These are phyloP conservation scores for Bombus cullumanus DNA, from an alignment of 1,140 invertebrate species.

Conservation along the genomic window DNA sequence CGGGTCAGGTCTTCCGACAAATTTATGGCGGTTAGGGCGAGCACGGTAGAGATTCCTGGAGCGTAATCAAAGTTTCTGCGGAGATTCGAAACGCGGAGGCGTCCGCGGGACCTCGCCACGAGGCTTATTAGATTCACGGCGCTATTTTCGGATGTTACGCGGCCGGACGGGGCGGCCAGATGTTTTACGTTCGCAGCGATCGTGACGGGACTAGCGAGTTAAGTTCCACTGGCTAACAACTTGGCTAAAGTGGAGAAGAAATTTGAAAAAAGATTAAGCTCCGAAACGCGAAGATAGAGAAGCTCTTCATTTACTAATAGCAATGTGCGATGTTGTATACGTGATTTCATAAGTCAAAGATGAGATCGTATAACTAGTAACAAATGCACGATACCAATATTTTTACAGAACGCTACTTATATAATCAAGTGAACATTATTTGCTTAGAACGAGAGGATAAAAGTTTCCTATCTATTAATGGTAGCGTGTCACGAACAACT, in stretches of 20 bases:
- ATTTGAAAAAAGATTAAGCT: background rate
- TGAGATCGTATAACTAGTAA: no score
- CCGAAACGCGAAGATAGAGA: background rate
- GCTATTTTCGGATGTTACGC: conserved; percentile 47
- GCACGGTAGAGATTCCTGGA: background rate
- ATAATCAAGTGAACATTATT: no score
- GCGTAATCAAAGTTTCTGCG: conserved; percentile 28
- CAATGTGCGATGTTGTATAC: background rate
- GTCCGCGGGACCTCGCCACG: background rate
- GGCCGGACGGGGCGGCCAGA: conserved; percentile 33
- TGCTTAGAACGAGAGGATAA: no score
- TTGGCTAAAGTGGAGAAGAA: no score
- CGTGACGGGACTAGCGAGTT: conserved; percentile 20
- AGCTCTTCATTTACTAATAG: background rate
- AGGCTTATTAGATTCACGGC: conserved; percentile 35
- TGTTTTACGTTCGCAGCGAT: conserved; percentile 36
- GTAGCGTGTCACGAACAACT: background rate
- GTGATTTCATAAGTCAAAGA: no score
- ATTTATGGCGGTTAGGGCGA: conserved; percentile 8
- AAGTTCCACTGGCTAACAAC: background rate
- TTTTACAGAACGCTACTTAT: no score
- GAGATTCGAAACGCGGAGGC: conserved; percentile 16
- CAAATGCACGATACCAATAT: no score
- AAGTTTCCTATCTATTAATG: background rate
- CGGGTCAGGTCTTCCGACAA: background rate